phyloP scores from a whole-genome alignment of 2,888 invertebrate genomes.

The Atrina japonica region DNA sequence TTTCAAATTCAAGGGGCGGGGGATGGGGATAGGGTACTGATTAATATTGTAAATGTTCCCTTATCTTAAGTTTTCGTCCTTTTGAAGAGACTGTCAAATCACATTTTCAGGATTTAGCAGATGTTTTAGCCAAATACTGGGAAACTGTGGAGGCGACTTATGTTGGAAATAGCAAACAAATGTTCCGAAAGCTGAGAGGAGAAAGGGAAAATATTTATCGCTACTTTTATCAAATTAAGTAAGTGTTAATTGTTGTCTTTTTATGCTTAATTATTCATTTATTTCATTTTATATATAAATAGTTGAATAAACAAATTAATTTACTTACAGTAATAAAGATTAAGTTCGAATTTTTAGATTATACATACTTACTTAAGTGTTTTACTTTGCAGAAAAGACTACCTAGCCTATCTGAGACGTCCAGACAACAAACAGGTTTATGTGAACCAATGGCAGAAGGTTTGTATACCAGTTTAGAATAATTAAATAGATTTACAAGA shows the following conservation, averaged over 20 bases:
- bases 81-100: no score
- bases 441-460: conserved; percentile 79
- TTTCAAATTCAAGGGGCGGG: no score
- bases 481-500: background rate
- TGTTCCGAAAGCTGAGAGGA: conserved; percentile 76
- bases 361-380: background rate
- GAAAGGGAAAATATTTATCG: conserved; percentile 79
- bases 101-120: conserved; percentile 75
- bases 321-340: no score
- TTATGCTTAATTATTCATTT: no score
- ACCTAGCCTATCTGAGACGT: conserved; percentile 73
- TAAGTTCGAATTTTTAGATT: no score
- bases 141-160: conserved; percentile 77
- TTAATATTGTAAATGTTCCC: no score
- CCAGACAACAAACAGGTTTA: conserved; percentile 80
- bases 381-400: conserved; percentile 72
- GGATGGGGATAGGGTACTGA: no score
- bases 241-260: no score
- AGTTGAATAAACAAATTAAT: no score
- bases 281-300: no score
- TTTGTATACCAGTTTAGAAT: conserved; percentile 43
- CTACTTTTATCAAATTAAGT: conserved; percentile 79
- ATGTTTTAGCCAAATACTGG: conserved; percentile 77
- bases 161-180: conserved; percentile 74
- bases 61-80: background rate